A percentile compares a stretch with the other conserved stretches of the same genome.
Evolutionary conservation across 2,888 invertebrate genomes (phyloP).

Genomic region (Pseudococcus viburni): DNA sequence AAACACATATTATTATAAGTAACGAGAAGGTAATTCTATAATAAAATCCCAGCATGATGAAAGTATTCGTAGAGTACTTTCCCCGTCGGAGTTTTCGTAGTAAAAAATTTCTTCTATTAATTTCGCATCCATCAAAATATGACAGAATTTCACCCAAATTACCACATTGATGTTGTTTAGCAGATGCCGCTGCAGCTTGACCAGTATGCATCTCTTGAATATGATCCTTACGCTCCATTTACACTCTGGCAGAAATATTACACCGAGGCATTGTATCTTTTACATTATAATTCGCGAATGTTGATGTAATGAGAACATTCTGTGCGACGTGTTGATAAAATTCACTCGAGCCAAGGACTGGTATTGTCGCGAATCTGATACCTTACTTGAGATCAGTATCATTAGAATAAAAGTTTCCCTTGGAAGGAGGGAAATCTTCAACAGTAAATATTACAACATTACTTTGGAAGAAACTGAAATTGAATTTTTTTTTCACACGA

Average conservation of each 20-base stretch:
- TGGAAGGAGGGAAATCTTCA: too few species aligned
- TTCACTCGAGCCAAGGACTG: not conserved
- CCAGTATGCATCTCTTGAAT: not conserved
- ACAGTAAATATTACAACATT: too few species aligned
- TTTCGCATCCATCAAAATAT: slow-evolving; percentile 15
- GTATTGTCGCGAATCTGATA: not conserved
- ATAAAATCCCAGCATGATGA: not conserved
- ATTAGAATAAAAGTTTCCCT: too few species aligned
- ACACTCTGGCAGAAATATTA: not conserved
- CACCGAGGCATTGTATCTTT: not conserved
- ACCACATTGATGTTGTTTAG: not conserved
- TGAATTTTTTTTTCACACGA: too few species aligned
- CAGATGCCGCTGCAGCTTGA: not conserved
- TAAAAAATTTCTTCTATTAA: slow-evolving; percentile 1
- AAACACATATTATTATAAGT: not conserved
- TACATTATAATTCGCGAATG: not conserved
- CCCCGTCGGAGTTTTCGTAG: not conserved
- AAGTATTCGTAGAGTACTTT: slow-evolving; percentile 2
- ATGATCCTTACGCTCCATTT: slow-evolving; percentile 20
- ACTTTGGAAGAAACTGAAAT: too few species aligned
- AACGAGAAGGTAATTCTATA: not conserved
- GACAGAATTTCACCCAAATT: slow-evolving; percentile 33
- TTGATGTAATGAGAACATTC: not conserved
- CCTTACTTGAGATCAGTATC: not conserved
- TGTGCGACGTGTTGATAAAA: not conserved